These are phyloP conservation scores for Decapterus maruadsi DNA, from an alignment of 2,797 vertebrate species.

Conservation along the genomic window DNA sequence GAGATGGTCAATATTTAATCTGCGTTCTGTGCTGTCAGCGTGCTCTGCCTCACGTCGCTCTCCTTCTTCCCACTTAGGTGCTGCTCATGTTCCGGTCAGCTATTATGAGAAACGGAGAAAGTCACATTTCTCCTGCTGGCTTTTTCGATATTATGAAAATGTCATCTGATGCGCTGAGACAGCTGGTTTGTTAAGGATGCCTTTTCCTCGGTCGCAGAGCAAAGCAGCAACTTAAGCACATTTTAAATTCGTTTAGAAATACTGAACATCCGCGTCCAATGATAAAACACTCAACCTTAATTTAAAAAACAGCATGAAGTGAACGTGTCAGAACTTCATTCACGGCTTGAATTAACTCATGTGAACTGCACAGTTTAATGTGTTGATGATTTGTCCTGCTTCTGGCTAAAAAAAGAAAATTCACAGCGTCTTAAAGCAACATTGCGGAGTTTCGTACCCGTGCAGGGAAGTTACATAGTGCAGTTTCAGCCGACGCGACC, in stretches of 20 bases:
- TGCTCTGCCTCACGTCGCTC: conserved; percentile 24
- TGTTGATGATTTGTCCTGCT: not conserved
- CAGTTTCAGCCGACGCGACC: too few species aligned
- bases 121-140: conserved; percentile 57
- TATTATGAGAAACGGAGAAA: conserved; percentile 66
- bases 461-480: too few species aligned
- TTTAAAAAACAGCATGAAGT: not conserved
- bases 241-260: conserved; percentile 44
- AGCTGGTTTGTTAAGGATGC: conserved; percentile 63
- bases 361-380: conserved; percentile 2
- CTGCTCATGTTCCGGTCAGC: conserved; percentile 54
- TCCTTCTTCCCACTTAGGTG: conserved; percentile 19
- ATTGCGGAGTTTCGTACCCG: too few species aligned
- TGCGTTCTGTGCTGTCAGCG: conserved; percentile 30
- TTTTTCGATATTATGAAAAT: conserved; percentile 62
- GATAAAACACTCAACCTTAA: conserved; percentile 28
- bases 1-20: conserved; percentile 81
- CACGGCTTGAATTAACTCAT: not conserved
- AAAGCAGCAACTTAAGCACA: conserved; percentile 38
- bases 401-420: not conserved
- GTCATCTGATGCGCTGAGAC: conserved; percentile 76
- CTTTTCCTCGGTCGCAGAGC: conserved; percentile 29
- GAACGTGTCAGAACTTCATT: not conserved
- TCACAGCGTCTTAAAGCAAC: not conserved
- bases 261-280: conserved; percentile 17